Evolutionary conservation across 2,113 vertebrate species (phyloP), one percentile per base, ranked within the genome.

Genomic region (Lasiurus cinereus): DNA sequence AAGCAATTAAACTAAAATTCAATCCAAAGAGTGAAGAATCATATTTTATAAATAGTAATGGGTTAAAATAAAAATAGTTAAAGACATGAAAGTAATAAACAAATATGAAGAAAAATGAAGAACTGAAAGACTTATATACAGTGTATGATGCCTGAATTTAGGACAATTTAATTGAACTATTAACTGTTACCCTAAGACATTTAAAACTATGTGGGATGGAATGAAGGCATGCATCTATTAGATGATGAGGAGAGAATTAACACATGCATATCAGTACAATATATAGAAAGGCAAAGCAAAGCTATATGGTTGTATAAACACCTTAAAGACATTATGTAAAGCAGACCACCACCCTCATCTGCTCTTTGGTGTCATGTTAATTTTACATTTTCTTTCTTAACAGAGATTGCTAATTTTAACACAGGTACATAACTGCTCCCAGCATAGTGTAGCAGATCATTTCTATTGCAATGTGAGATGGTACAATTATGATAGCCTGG

Each of bases 401-500:
- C 43, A 31, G 29, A 73, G 2, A 2, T 48, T 79, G 8, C 3
- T 90, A 56, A 76, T 48, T 87, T 90, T 12, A 87, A 91, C 31
- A 74, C 3, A 59, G 27, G 18, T 59, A 1, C 78, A 16, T 46
- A 59, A 69, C 19, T 80, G 24, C 18, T 52, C 6, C 29, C 52
- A 84, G 19, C 9, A 43, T 9, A 64, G 5, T 18, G 36, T 64
- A 67, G 9, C 10, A 88, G 46, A 93, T 89, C 0, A 52, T 80
- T 83, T 93, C 46, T 59, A 76, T 21, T 76, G 0, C 66, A 50
- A 31, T 72, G 16, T 62, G 12, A 89, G 67, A 79, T 46, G 1
- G 5, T 70, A 24, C 91, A 29, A 59, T n/a, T 59, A 95, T 70
- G n/a, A 56, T 31, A 88, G 13, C 4, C 64, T 90, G 76, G 56